Evolutionary conservation across 2,797 vertebrate genomes (phyloP), one percentile per base, ranked within the genome.

Genomic region (Eremophila alpestris): DNA sequence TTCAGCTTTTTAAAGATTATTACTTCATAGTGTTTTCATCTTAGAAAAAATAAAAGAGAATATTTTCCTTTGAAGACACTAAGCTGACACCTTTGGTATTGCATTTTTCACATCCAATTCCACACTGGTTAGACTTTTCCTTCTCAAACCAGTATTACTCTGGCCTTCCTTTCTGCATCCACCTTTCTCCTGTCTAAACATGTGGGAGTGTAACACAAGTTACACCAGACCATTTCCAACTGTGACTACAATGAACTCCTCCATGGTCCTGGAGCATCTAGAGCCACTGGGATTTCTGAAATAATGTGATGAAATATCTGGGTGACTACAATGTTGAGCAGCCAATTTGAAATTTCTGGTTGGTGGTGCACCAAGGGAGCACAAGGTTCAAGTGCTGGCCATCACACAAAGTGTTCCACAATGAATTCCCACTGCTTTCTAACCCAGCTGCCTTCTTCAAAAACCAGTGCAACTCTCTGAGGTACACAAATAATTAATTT

Each of bases 401-500:
- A 64, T 67, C 94, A 77, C 32, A 93, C 49, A 9, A 23, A 6
- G 6, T 46, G 65, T 87, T 95, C 74, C 63, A 56, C 81, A 79
- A 67, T 9, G 27, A 87, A 82, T 89, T 87, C 18, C 7, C 74
- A 64, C 87, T 77, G 80, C 58, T 94, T 92, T 71, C 45, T 89
- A 87, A 90, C 83, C 63, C 48, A 63, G 74, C 83, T 73, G 92
- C 90, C 92, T 94, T 80, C 83, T 93, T 94, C 80, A 91, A 93
- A 92, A 94, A 70, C 24, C 82, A 89, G 1, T 46, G 27, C 67
- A 95, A 83, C 62, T 48, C 94, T 83, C 96, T 38, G 80, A 86
- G 91, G 95, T 71, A 91, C 23, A 90, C 87, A 93, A 92, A 78
- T 73, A 92, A 94, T 94, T 95, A 89, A 91, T 94, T 91, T 91